Percentiles rank a stretch among this genome's conserved stretches.
These are phyloP conservation scores for Archaeoteleia sp. DNA, from an alignment of 2,888 invertebrate species.

Conservation along the genomic window DNA sequence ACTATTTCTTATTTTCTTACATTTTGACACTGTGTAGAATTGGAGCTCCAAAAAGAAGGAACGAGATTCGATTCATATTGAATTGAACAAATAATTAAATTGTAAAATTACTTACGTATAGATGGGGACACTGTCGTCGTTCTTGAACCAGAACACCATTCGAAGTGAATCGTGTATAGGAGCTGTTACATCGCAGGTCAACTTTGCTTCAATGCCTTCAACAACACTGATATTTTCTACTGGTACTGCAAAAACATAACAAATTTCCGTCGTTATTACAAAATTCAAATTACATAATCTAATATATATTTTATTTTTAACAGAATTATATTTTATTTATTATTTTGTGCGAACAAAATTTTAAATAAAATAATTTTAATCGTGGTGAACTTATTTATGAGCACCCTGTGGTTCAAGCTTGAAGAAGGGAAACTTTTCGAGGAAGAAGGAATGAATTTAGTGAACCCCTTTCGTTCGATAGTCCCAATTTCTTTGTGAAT, in stretches of 20 bases:
- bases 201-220: slow-evolving; percentile 89
- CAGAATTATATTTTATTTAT: too few species aligned
- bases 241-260: slow-evolving; percentile 77
- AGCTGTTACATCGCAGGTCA: slow-evolving; percentile 91
- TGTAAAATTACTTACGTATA: slow-evolving; percentile 82
- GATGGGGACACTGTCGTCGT: slow-evolving; percentile 89
- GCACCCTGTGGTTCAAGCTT: slow-evolving; percentile 17
- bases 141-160: slow-evolving; percentile 95
- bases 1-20: too few species aligned
- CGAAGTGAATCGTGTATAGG: slow-evolving; percentile 89
- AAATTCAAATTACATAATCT: too few species aligned
- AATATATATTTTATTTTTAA: neutral
- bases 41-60: neutral
- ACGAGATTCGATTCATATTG: neutral
- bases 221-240: slow-evolving; percentile 90
- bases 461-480: slow-evolving; percentile 6
- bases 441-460: slow-evolving; percentile 14
- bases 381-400: slow-evolving; percentile 3
- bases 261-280: too few species aligned
- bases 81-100: too few species aligned
- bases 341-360: neutral
- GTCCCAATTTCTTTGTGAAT: slow-evolving; percentile 61
- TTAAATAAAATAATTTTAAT: too few species aligned
- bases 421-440: slow-evolving; percentile 32
- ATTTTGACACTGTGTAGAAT: too few species aligned